Percentiles rank a stretch among this genome's conserved stretches.
Conservation (phyloP, 1,140 invertebrate species). For the Procambarus virginalis region DNA sequence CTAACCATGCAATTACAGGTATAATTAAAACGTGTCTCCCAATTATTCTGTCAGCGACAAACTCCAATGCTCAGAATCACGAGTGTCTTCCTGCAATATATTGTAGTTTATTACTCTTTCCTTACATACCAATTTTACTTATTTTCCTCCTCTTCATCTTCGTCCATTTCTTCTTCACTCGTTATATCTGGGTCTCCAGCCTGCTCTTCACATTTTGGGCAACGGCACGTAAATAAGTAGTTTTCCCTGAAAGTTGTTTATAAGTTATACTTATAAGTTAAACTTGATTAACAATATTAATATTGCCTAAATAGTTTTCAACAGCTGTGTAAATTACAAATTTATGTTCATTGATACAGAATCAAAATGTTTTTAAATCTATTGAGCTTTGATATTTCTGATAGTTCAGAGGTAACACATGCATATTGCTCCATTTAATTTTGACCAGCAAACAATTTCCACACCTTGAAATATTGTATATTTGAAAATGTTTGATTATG, state of each 20-base stretch:
- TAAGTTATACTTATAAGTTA: background rate
- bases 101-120: background rate
- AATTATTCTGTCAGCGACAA: too few relatives aligned
- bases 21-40: too few relatives aligned
- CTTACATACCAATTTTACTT: background rate
- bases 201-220: slow-evolving; percentile 85
- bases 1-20: background rate
- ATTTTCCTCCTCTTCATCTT: slow-evolving; percentile 78
- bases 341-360: too few relatives aligned
- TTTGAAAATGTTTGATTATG: too few relatives aligned
- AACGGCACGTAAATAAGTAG: slow-evolving; percentile 90
- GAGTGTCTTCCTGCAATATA: background rate
- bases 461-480: too few relatives aligned
- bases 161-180: slow-evolving; percentile 81
- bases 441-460: too few relatives aligned
- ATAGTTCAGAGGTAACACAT: background rate
- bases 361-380: background rate
- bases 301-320: background rate
- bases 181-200: slow-evolving; percentile 86
- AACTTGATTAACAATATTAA: background rate
- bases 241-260: slow-evolving; percentile 80
- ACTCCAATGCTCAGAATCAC: background rate
- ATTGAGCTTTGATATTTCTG: background rate
- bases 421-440: background rate
- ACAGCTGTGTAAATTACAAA: slow-evolving; percentile 42